Percentiles rank a stretch among this genome's conserved stretches.
Conservation (phyloP, 2,888 invertebrate genomes). For the Dione vanillae region DNA sequence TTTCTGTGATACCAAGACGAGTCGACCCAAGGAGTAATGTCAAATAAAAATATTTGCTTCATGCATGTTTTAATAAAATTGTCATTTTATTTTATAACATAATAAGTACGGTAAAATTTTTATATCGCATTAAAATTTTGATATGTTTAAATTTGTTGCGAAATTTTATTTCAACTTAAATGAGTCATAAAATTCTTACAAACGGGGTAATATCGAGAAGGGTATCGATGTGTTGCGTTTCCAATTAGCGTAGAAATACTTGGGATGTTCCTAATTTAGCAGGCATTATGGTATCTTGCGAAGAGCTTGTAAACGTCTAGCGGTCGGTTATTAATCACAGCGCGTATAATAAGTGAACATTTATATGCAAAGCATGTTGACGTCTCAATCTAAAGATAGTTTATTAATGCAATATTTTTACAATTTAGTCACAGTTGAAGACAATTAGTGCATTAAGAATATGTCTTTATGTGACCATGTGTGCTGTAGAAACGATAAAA, state of each 20-base stretch:
- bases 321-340: constrained; percentile 66
- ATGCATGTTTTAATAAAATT: constrained; percentile 19
- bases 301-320: constrained; percentile 67
- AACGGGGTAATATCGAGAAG: constrained; percentile 40
- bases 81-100: constrained; percentile 20
- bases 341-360: constrained; percentile 66
- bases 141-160: constrained; percentile 45
- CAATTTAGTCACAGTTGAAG: neutral
- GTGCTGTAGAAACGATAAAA: too few species aligned
- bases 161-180: constrained; percentile 50
- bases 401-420: constrained; percentile 9
- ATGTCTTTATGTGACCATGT: too few species aligned
- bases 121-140: constrained; percentile 30
- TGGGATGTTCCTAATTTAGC: constrained; percentile 44
- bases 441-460: neutral
- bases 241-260: constrained; percentile 49
- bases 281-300: constrained; percentile 52
- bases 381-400: constrained; percentile 73
- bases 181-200: constrained; percentile 49
- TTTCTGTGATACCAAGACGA: constrained; percentile 20
- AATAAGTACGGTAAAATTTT: constrained; percentile 29
- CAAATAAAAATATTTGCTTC: constrained; percentile 13
- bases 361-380: constrained; percentile 74
- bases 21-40: neutral
- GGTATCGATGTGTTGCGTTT: constrained; percentile 39